Evolutionary conservation across 2,888 invertebrate genomes (phyloP), one percentile per base, ranked within the genome.

Genomic region (Oligia strigilis): DNA sequence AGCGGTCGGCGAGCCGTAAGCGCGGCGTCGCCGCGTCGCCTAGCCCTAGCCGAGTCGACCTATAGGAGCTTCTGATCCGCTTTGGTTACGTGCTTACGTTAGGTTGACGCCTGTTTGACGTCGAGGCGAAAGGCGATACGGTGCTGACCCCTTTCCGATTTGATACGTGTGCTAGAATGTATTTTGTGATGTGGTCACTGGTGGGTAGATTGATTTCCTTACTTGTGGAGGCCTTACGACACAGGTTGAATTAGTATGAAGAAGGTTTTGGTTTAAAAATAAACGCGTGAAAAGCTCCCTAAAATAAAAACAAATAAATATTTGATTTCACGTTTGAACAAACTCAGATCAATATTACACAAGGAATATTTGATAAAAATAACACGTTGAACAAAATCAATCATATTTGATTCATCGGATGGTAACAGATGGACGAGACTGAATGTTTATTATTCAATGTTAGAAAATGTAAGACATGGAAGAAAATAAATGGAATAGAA

Each of bases 351-450:
- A 23, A 11, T 11, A 62, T 2, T 62, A 62, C 13, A 14, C 8
- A 6, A 13, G 6, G 13, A 64, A 55, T 46, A 65, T 77, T 60
- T 67, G 13, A 52, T 78, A 19, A 11, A 67, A 76, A 52, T 29
- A 49, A n/a, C 19, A 46, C 19, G 36, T 55, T n/a, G 40, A 77
- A 29, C 17, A 49, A 77, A 58, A 11, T 58, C 40, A 78, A 66
- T 67, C 29, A 11, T 49, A 71, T 58, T 78, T 58, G 17, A 65
- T 58, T 71, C 71, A 65, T 65, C n/a, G 46, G 19, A 49, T 65
- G 71, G 43, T 46, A 64, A 55, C 79, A 80, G 65, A 60, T 72
- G 52, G 49, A 60, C n/a, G 66, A n/a, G 40, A 23, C 72, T 60
- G 43, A 40, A 78, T 62, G 60, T 36, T 72, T 62, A 66, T 46